phyloP scores from a whole-genome alignment of 1,140 invertebrate species.

The Camponotus vicinus region DNA sequence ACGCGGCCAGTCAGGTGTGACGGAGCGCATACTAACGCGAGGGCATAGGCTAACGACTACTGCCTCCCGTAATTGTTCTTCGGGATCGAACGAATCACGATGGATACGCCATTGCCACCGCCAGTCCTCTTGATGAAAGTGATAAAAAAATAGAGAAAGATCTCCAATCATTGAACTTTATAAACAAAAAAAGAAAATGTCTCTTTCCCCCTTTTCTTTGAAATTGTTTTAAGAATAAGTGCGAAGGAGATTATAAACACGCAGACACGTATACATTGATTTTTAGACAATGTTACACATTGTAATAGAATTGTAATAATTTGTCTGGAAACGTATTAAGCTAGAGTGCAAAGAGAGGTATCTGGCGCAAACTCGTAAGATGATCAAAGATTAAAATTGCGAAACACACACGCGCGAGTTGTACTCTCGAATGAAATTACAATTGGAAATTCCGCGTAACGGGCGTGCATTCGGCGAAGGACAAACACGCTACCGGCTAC shows the following conservation, averaged over 20 bases:
- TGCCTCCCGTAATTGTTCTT: constrained; percentile 84
- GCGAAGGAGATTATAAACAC: neutral
- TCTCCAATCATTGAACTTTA: neutral
- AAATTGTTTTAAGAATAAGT: neutral
- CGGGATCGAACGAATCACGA: constrained; percentile 79
- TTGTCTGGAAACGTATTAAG: neutral
- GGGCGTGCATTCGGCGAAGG: constrained; percentile 45
- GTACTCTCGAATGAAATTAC: constrained; percentile 50
- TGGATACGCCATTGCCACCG: constrained; percentile 70
- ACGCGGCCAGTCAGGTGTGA: constrained; percentile 83
- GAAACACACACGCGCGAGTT: constrained; percentile 22
- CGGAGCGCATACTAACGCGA: constrained; percentile 82
- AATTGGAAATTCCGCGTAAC: constrained; percentile 49
- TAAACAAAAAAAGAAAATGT: no score
- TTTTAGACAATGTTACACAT: neutral
- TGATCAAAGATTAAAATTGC: constrained; percentile 52
- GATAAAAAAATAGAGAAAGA: neutral
- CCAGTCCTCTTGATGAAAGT: constrained; percentile 21
- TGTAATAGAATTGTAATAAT: neutral
- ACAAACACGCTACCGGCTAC: constrained; percentile 36
- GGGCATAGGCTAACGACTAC: constrained; percentile 85
- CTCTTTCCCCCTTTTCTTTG: neutral
- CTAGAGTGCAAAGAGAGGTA: neutral
- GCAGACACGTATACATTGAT: neutral
- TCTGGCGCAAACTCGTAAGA: neutral